Evolutionary conservation across 2,797 vertebrate species (phyloP).

Genomic region (Tapera naevia): DNA sequence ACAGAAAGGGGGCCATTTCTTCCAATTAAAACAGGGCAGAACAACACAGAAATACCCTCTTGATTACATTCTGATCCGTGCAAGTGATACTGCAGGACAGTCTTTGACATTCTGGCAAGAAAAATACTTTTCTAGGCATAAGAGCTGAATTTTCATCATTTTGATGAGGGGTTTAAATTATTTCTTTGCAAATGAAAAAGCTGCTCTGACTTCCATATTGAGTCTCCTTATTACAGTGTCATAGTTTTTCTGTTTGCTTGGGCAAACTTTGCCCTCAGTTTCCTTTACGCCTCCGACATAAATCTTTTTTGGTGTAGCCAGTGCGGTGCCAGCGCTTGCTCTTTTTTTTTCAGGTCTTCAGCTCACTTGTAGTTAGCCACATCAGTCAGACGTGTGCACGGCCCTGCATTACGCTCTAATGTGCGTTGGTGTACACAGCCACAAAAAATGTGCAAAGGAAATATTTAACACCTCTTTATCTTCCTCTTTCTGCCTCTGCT

Average conservation of each 20-base stretch:
- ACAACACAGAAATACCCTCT: neutral
- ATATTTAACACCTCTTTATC: neutral
- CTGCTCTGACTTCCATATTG: neutral
- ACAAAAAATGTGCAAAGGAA: neutral
- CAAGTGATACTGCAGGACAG: neutral
- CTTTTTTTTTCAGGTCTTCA: neutral
- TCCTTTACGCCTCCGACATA: neutral
- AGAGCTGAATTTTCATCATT: neutral
- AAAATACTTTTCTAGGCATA: neutral
- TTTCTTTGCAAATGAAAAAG: neutral
- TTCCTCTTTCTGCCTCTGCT: neutral
- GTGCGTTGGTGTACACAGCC: neutral
- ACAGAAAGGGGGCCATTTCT: neutral
- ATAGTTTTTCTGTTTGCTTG: neutral
- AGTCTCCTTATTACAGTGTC: neutral
- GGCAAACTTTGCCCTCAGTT: neutral
- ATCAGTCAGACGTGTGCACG: neutral
- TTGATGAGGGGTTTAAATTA: neutral
- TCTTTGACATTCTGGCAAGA: neutral
- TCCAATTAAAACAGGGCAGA: neutral
- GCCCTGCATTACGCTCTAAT: neutral
- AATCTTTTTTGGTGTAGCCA: neutral
- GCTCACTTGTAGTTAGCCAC: constrained; percentile 6
- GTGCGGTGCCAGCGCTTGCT: neutral
- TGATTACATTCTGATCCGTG: neutral